Base-by-base conservation (phyloP, 1,140 invertebrate genomes). In the Drosophila ficusphila region DNA sequence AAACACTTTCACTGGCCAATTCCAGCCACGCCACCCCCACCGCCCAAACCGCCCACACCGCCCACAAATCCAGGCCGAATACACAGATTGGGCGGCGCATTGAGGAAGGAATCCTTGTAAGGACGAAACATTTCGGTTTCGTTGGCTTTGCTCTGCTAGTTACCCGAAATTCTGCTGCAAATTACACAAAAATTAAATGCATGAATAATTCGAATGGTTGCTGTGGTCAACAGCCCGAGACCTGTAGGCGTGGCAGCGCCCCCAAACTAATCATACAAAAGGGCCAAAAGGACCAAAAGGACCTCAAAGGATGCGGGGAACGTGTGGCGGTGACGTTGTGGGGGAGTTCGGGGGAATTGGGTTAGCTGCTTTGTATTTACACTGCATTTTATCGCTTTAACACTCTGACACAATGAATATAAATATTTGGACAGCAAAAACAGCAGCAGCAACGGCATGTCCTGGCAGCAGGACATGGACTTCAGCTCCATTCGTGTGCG, bases 391-490 rank as follows among this genome's bases (percentile, higher is more conserved):
- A 86, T 86, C 82, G 82, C 82, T 86, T 86, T 86, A 86, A 86
- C 82, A 86, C 82, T 86, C 82, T 81, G 82, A 86, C 82, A 86
- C 83, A 86, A 86, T 86, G 82, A 86, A 86, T 86, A 86, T 86
- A 86, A 86, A 86, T 86, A 86, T 86, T 86, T 86, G 85, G 82
- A 86, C 82, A 86, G 77, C 82, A 86, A 88, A 86, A 86, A 86
- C 82, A 86, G 82, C 79, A 83, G 62, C 44, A 67, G 52, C 23
- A 46, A n/a, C 31, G 65, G 49, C 61, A 38, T 70, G 56, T 79
- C 58, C 75, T 61, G 52, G 41, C 57, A 69, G 51, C 75, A 85
- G 79, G 58, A 79, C 79, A 71, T 51, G 70, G 70, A 70, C 56
- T 79, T 56, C 79, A 85, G 79, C 70, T 78, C 76, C 42, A 41